phyloP scores from a whole-genome alignment of 2,797 vertebrate species.

The Takifugu ocellatus region DNA sequence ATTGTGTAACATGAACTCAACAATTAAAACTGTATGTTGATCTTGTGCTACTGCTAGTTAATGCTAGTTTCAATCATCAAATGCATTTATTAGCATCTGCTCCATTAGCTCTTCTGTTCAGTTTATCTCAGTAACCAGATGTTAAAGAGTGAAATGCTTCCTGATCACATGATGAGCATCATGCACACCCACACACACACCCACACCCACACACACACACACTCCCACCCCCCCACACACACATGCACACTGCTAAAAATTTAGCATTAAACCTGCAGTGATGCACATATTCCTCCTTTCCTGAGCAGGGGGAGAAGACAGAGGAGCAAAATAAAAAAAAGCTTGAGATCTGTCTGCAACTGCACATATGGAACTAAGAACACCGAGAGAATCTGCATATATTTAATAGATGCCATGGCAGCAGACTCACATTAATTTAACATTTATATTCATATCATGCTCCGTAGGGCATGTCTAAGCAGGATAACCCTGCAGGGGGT shows the following conservation, averaged over 20 bases:
- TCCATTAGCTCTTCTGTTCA: background rate
- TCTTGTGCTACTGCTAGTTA: background rate
- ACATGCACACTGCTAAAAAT: no score
- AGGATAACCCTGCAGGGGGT: conserved; percentile 45
- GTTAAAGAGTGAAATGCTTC: no score
- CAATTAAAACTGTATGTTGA: no score
- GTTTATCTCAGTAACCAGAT: conserved; percentile 8
- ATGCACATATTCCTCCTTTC: background rate
- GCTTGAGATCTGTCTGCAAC: conserved; percentile 47
- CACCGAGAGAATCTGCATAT: conserved; percentile 48
- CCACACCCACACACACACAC: no score
- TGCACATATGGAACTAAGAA: conserved; percentile 43
- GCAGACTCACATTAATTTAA: conserved; percentile 53
- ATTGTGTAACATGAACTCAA: no score
- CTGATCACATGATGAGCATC: no score
- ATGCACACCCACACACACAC: no score
- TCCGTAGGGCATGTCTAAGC: conserved; percentile 51
- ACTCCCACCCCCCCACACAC: no score
- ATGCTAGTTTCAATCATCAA: conserved; percentile 9
- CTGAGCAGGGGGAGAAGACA: conserved; percentile 1
- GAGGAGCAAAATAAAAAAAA: conserved; percentile 40
- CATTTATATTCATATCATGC: conserved; percentile 52
- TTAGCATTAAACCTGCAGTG: no score
- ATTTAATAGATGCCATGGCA: conserved; percentile 36
- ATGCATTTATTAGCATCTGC: conserved; percentile 17